Evolutionary conservation across 1,140 invertebrate species (phyloP), one percentile per base, ranked within the genome.

Genomic region (Sycophila sp.): DNA sequence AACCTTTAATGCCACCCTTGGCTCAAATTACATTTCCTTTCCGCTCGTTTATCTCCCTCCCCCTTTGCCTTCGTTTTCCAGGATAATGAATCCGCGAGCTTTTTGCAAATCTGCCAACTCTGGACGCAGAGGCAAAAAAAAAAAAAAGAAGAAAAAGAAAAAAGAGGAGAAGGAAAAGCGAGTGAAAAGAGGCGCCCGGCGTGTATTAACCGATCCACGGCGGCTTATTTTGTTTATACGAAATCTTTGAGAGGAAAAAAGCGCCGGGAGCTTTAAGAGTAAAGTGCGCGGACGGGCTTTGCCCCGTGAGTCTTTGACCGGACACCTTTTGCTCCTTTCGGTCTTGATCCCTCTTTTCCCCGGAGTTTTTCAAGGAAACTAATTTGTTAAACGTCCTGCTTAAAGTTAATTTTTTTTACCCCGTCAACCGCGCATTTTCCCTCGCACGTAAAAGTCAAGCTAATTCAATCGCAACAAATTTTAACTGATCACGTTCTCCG

Each of bases 401-500:
- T n/a, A n/a, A n/a, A n/a, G n/a, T n/a, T n/a, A n/a, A n/a, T n/a
- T n/a, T n/a, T n/a, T n/a, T n/a, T n/a, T n/a, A n/a, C n/a, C n/a
- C n/a, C n/a, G n/a, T n/a, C n/a, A n/a, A n/a, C n/a, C n/a, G n/a
- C n/a, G n/a, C n/a, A n/a, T n/a, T n/a, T 4, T n/a, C 40, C 15
- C 40, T 24, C 22, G 24, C 22, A 34, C 2, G 8, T 38, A 15
- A 40, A 24, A 59, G 32, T 2, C 17, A 38, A 19, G 17, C 55
- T 58, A 38, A 58, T 58, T 58, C n/a, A 58, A 58, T 58, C 22
- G 47, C 19, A n/a, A n/a, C n/a, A n/a, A n/a, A n/a, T n/a, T n/a
- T n/a, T n/a, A n/a, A n/a, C n/a, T n/a, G n/a, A n/a, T n/a, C n/a
- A n/a, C n/a, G n/a, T n/a, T n/a, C n/a, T n/a, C n/a, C n/a, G n/a